Percentiles rank a stretch among this genome's conserved stretches.
Conservation (phyloP, 2,797 vertebrate species). For the Pteropus rufus region DNA sequence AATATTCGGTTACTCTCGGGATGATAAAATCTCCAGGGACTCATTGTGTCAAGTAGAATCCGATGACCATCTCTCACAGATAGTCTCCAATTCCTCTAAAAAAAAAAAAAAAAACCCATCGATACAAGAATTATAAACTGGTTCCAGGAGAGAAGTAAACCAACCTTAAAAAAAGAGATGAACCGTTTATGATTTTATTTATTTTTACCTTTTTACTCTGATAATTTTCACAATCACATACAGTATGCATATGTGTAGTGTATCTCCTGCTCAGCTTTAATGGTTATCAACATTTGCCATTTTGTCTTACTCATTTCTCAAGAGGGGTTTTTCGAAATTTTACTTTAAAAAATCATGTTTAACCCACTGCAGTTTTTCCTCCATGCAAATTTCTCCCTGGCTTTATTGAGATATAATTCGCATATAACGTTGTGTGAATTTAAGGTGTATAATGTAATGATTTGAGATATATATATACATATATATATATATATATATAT, state of each 20-base stretch:
- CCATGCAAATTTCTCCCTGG: not conserved
- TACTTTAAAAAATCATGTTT: not conserved
- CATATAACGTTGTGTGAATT: not conserved
- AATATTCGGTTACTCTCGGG: not conserved
- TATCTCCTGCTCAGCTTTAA: not conserved
- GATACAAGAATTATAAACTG: not conserved
- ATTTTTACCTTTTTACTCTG: not conserved
- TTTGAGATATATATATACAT: not conserved
- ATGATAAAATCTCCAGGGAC: not conserved
- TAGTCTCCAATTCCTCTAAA: not conserved
- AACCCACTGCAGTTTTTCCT: not conserved
- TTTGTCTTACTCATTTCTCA: not conserved
- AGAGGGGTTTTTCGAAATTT: not conserved
- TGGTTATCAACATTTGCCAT: too few relatives aligned
- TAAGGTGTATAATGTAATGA: not conserved
- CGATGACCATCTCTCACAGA: not conserved
- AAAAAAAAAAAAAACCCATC: not conserved
- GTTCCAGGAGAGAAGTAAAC: not conserved
- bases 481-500: not conserved
- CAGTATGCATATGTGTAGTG: too few relatives aligned
- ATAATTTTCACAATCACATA: not conserved
- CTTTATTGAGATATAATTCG: not conserved
- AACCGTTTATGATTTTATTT: not conserved
- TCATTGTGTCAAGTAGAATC: not conserved
- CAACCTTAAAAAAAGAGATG: not conserved